These are phyloP conservation scores for Cardinalis cardinalis DNA, from an alignment of 2,113 vertebrate species.

Conservation along the genomic window DNA sequence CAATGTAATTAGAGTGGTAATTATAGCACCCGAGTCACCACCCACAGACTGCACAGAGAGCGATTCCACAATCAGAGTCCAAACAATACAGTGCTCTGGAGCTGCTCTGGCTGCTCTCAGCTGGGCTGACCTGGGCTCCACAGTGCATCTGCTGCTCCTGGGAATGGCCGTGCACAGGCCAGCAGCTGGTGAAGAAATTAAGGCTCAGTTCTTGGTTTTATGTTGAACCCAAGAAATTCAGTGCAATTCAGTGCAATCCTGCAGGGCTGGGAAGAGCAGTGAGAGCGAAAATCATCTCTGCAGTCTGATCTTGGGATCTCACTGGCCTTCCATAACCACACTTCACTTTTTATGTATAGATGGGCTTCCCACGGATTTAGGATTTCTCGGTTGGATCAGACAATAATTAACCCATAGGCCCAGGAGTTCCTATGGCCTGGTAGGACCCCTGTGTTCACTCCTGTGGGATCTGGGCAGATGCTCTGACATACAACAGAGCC, in stretches of 20 bases:
- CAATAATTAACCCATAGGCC: not conserved
- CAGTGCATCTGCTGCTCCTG: not conserved
- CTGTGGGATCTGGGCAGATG: not conserved
- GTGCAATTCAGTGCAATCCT: not conserved
- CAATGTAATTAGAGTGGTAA: conserved; percentile 60
- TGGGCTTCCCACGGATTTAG: not conserved
- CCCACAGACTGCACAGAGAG: conserved; percentile 37
- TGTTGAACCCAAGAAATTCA: not conserved
- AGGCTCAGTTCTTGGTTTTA: not conserved
- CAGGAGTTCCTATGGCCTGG: not conserved
- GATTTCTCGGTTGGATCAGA: not conserved
- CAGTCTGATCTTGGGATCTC: not conserved
- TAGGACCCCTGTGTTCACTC: not conserved
- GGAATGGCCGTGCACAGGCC: not conserved
- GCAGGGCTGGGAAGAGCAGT: not conserved
- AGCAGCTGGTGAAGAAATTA: not conserved
- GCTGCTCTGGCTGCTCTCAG: not conserved
- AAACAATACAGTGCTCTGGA: not conserved
- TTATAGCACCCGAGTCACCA: conserved; percentile 54
- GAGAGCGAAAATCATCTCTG: not conserved
- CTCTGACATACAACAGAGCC: not conserved
- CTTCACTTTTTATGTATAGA: rapidly evolving
- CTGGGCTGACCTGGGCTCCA: not conserved
- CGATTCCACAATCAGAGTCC: conserved; percentile 38
- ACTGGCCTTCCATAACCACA: not conserved